Evolutionary conservation across 2,113 vertebrate genomes (phyloP).

Genomic region (Callaeas wilsoni): DNA sequence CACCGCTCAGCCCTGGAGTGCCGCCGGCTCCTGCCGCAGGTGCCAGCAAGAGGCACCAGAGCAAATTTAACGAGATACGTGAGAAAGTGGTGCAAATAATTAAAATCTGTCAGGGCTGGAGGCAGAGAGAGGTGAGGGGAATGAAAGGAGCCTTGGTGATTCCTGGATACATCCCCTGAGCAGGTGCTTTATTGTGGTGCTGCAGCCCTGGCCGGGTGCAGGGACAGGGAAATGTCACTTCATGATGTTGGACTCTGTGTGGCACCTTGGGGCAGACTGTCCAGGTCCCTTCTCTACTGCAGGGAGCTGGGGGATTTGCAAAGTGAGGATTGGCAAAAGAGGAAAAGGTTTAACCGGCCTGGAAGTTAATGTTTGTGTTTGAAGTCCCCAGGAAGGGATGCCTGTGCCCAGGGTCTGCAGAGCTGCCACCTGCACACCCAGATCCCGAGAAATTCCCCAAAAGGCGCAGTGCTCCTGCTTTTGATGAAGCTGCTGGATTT

Average conservation of each 20-base stretch:
- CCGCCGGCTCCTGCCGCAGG: fast-evolving
- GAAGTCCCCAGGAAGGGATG: neutral
- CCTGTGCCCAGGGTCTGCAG: neutral
- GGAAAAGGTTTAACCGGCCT: neutral
- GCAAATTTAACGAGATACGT: neutral
- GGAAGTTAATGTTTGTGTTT: fast-evolving
- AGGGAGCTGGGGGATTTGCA: neutral
- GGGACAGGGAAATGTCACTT: neutral
- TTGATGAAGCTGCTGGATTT: neutral
- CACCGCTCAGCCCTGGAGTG: fast-evolving
- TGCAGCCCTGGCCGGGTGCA: fast-evolving
- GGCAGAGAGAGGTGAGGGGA: neutral
- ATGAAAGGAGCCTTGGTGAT: neutral
- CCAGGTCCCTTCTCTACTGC: neutral
- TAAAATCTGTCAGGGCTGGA: neutral
- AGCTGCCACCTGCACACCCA: fast-evolving
- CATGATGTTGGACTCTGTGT: fast-evolving
- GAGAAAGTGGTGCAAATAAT: neutral
- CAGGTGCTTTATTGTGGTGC: neutral
- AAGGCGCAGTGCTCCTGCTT: fast-evolving
- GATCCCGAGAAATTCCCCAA: fast-evolving
- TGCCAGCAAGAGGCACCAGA: neutral
- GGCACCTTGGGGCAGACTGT: neutral
- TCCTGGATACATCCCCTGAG: neutral
- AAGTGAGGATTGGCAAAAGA: fast-evolving